A percentile compares a stretch with the other conserved stretches of the same genome.
Evolutionary conservation across 2,113 vertebrate genomes (phyloP).

Genomic region (Myotis brandtii): DNA sequence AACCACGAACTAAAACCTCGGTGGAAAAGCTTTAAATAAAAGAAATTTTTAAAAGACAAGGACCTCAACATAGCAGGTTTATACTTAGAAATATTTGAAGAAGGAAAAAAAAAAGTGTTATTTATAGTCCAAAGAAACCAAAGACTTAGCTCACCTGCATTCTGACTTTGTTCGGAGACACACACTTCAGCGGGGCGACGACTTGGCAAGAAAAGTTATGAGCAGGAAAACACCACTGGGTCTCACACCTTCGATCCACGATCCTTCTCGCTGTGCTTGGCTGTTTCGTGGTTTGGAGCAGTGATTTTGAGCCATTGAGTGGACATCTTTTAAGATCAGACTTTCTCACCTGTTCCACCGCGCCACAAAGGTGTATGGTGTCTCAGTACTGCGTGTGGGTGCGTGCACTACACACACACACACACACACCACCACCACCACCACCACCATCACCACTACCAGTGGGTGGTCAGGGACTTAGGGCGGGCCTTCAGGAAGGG

Average conservation of each 20-base stretch:
- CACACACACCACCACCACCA: not conserved
- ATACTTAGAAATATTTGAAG: slow-evolving; percentile 96
- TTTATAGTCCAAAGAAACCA: slow-evolving; percentile 99
- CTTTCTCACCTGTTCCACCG: slow-evolving; percentile 85
- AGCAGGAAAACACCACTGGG: slow-evolving; percentile 84
- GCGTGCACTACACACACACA: not conserved
- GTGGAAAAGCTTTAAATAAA: slow-evolving; percentile 90
- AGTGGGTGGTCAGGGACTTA: slow-evolving; percentile 89
- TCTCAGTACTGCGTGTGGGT: slow-evolving; percentile 78
- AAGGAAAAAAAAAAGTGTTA: slow-evolving; percentile 88
- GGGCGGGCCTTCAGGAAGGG: slow-evolving; percentile 89
- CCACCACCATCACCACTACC: slow-evolving; percentile 44
- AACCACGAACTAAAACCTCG: slow-evolving; percentile 90
- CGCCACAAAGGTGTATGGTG: slow-evolving; percentile 83
- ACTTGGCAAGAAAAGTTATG: slow-evolving; percentile 87
- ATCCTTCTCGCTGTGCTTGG: slow-evolving; percentile 88
- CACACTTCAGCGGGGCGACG: slow-evolving; percentile 90
- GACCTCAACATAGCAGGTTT: slow-evolving; percentile 96
- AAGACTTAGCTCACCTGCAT: slow-evolving; percentile 98
- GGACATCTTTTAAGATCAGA: slow-evolving; percentile 88
- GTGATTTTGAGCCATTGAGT: slow-evolving; percentile 87
- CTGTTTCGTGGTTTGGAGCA: slow-evolving; percentile 87
- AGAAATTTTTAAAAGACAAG: slow-evolving; percentile 90
- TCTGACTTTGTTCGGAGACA: slow-evolving; percentile 93
- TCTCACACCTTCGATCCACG: slow-evolving; percentile 88